Evolutionary conservation across 1,140 invertebrate genomes (phyloP).

Genomic region (Drosophila melanogaster): DNA sequence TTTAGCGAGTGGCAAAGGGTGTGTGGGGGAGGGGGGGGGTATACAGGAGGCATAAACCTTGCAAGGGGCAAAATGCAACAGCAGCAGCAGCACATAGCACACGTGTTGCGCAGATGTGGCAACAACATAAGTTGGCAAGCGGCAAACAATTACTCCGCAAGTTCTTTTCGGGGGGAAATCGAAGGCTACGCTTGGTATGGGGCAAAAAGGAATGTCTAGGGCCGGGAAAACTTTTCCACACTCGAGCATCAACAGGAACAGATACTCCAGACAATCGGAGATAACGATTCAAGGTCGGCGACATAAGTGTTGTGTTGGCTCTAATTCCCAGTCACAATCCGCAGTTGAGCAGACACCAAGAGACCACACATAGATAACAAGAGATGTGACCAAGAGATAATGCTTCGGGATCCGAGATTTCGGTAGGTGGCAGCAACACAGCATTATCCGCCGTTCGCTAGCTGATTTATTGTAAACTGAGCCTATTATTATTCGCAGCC

Average conservation of each 20-base stretch:
- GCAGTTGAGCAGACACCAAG: conserved; percentile 16
- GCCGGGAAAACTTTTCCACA: background rate
- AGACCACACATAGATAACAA: background rate
- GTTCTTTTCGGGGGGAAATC: conserved; percentile 1
- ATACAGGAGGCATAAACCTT: background rate
- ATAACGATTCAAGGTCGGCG: conserved; percentile 9
- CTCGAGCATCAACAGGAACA: background rate
- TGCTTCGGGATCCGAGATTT: background rate
- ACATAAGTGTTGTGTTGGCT: conserved; percentile 24
- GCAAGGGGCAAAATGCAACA: conserved; percentile 8
- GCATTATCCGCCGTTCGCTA: conserved; percentile 40
- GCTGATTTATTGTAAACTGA: conserved; percentile 47
- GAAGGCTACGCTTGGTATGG: background rate
- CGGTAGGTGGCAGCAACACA: conserved; percentile 18
- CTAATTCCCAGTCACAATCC: conserved; percentile 33
- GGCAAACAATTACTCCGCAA: conserved; percentile 33
- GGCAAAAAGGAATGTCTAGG: too few relatives aligned
- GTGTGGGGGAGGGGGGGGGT: background rate
- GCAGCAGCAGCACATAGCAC: conserved; percentile 21
- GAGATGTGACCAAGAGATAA: conserved; percentile 18
- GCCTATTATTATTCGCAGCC: conserved; percentile 34
- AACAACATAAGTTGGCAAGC: conserved; percentile 35
- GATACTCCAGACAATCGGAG: background rate
- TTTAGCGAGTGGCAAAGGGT: background rate
- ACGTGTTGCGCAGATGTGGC: conserved; percentile 49